Conservation (phyloP, 1,140 invertebrate genomes). For the Tetraneura akinire region DNA sequence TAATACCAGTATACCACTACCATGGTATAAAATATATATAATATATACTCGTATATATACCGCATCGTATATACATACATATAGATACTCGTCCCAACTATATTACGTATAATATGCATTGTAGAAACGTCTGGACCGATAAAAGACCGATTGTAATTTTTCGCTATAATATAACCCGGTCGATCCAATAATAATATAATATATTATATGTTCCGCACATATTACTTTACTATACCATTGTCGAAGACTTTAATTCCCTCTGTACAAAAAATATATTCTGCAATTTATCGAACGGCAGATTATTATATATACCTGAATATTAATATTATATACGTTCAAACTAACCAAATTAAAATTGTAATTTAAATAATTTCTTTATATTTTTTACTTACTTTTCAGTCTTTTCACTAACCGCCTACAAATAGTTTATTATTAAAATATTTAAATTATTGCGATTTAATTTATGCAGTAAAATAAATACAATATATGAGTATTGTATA, state of each 20-base stretch:
- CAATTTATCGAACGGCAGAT: neutral
- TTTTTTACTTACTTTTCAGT: too few relatives aligned
- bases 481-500: too few relatives aligned
- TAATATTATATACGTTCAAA: too few relatives aligned
- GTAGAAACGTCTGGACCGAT: conserved; percentile 12
- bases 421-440: too few relatives aligned
- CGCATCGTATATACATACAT: neutral
- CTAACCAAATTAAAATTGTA: too few relatives aligned
- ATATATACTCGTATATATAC: neutral
- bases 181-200: too few relatives aligned
- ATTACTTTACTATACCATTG: neutral
- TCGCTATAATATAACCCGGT: neutral
- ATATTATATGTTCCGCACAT: too few relatives aligned
- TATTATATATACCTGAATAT: too few relatives aligned
- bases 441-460: too few relatives aligned
- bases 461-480: too few relatives aligned
- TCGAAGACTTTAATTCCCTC: neutral
- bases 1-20: neutral
- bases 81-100: neutral
- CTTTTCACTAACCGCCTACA: too few relatives aligned
- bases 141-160: conserved; percentile 37
- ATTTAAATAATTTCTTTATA: too few relatives aligned
- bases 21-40: neutral
- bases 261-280: neutral
- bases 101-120: neutral